Conservation (phyloP, 64 coral and sea anemone genomes). For the Stichodactyla helianthus region DNA sequence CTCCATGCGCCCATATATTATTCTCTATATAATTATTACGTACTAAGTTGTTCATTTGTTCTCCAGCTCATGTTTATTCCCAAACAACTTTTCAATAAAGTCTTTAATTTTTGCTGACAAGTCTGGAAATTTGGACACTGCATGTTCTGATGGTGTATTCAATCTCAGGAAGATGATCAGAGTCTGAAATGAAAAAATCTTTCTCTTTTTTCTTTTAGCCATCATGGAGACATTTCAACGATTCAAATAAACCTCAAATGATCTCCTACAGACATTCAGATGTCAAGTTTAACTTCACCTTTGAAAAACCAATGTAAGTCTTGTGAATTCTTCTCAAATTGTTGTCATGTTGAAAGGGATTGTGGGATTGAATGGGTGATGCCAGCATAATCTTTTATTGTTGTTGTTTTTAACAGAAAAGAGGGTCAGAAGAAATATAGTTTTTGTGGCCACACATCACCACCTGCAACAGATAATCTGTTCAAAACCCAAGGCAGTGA, state of each 20-base stretch:
- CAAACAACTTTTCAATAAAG: too few relatives aligned
- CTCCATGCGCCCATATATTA: too few relatives aligned
- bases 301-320: slow-evolving; percentile 8
- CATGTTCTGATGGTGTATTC: neutral
- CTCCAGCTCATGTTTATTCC: too few relatives aligned
- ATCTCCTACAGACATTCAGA: slow-evolving; percentile 70
- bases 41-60: too few relatives aligned
- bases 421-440: neutral
- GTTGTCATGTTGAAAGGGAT: neutral
- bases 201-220: slow-evolving; percentile 37
- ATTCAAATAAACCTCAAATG: slow-evolving; percentile 35
- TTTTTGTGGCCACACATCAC: neutral
- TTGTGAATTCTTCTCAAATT: neutral
- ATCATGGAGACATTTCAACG: slow-evolving; percentile 41
- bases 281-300: slow-evolving; percentile 61
- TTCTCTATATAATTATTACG: too few relatives aligned
- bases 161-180: neutral
- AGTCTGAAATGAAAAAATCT: neutral
- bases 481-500: neutral
- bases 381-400: neutral
- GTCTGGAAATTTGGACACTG: neutral
- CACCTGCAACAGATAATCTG: neutral
- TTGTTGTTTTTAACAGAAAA: neutral
- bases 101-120: too few relatives aligned
- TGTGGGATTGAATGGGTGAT: neutral